Conservation (phyloP, 2,888 invertebrate species). For the Argynnis bischoffii region DNA sequence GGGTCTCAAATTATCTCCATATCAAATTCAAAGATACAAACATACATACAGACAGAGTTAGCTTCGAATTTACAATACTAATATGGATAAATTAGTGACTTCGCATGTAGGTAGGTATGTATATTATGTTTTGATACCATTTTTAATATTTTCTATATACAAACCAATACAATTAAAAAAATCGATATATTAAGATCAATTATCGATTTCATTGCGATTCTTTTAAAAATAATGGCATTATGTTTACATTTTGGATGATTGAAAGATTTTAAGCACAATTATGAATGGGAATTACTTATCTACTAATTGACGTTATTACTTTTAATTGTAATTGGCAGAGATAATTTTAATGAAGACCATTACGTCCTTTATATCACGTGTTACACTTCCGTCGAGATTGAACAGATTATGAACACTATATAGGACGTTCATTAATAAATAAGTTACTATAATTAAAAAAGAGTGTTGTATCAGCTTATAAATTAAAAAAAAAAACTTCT, state of each 20-base stretch:
- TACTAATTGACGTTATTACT: slow-evolving; percentile 24
- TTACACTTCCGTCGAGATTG: slow-evolving; percentile 12
- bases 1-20: no score
- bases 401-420: background rate
- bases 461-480: no score
- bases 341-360: slow-evolving; percentile 22
- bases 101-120: no score
- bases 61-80: no score
- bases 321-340: slow-evolving; percentile 23
- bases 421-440: background rate
- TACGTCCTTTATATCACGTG: slow-evolving; percentile 9
- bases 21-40: no score
- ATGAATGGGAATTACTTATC: slow-evolving; percentile 10
- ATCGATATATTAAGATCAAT: slow-evolving; percentile 18
- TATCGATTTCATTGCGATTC: slow-evolving; percentile 31
- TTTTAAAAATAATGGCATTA: slow-evolving; percentile 16
- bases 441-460: no score
- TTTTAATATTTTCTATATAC: slow-evolving; percentile 1
- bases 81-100: no score
- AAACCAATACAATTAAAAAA: slow-evolving; percentile 25
- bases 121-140: background rate
- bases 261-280: slow-evolving; percentile 21
- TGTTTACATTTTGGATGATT: slow-evolving; percentile 21
- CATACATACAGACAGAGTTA: no score
- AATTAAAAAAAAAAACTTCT: no score